Evolutionary conservation across 2,888 invertebrate species (phyloP), one percentile per base, ranked within the genome.

Genomic region (Didymodactylos carnosus): DNA sequence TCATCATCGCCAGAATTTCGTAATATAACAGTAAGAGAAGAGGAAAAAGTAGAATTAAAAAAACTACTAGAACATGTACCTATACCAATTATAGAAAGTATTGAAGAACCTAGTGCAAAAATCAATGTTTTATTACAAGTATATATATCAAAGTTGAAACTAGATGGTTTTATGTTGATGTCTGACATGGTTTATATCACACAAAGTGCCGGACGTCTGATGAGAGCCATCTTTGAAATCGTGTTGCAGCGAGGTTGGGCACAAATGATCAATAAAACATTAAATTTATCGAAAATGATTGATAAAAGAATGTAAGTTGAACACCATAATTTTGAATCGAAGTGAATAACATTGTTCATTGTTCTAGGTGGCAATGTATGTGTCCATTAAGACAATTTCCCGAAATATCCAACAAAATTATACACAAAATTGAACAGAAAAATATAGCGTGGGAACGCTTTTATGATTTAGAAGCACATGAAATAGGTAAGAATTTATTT

Each of bases 151-250:
- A 95, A 97, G 83, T 84, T 99, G 78, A 97, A 95, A 84, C 85
- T 99, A 73, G 98, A 99, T 80, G 97, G 98, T 0, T 97, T 99
- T 83, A 95, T 97, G 0, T 86, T 98, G 3, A 95, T 97, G 92
- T 91, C 94, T 0, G 98, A 98, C 83, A 98, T 98, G 97, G 94
- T 97, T 6, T 99, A 92, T 82, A 92, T 98, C 0, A 95, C 97
- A 0, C 98, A 99, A 84, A 94, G 94, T 0, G 98, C 98, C 0
- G 90, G 91, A 3, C 87, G 98, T 70, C 86, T 98, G 69, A 89
- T 98, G 87, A 85, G 98, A 76, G 97, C 98, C 0, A 93, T 99
- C 77, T 97, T 90, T 83, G 98, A 99, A 86, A 97, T 98, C 77
- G 97, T 97, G 0, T 83, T 98, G 53, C 87, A 85, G 80, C 84